Base-by-base conservation (phyloP, 2,888 invertebrate species). In the Ichneumoninae sp. region DNA sequence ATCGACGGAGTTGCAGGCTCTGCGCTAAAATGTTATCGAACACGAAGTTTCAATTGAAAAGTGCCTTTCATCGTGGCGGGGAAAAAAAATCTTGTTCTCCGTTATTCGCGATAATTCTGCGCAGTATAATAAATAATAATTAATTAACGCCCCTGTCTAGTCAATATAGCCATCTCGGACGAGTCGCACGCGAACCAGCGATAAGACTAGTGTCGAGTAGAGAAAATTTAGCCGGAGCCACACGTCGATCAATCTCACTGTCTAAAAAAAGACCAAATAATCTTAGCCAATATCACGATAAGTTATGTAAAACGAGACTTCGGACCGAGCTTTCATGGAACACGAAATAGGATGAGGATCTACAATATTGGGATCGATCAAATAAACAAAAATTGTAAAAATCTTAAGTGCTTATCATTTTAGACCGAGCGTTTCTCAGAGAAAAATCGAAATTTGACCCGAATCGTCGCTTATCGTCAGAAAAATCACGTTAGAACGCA, bases 101-200 rank as follows among this genome's bases (percentile, higher is more conserved):
- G 10, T 66, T 40, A 40, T 66, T 22, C 19, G 1, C 36, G 19
- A 66, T 19, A 57, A 57, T 22, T 57, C 26, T 26, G 4, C 4
- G 22, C 22, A 26, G 22, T 1, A 26, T 22, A 47, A 22, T 22
- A 57, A 22, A 57, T 57, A 26, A 57, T 57, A 26, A 54, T 54
- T 16, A 68, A 84, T 68, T 36, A 62, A 70, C 62, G 40, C 40
- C 70, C 71, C 75, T 82, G 66, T 82, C 84, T 84, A 76, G 79
- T 79, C 82, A 82, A 79, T 76, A 72, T 66, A 60, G 75, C 81
- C 74, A 81, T 79, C 66, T 74, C 70, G 33, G 36, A 84, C 40
- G 77, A 78, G 52, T 75, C 57, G 33, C 65, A 30, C 62, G 72
- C 65, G 70, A 75, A 81, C 66, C 74, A 50, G 81, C 75, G 81